Conservation (phyloP, 2,888 invertebrate genomes). For the Spisula solida region DNA sequence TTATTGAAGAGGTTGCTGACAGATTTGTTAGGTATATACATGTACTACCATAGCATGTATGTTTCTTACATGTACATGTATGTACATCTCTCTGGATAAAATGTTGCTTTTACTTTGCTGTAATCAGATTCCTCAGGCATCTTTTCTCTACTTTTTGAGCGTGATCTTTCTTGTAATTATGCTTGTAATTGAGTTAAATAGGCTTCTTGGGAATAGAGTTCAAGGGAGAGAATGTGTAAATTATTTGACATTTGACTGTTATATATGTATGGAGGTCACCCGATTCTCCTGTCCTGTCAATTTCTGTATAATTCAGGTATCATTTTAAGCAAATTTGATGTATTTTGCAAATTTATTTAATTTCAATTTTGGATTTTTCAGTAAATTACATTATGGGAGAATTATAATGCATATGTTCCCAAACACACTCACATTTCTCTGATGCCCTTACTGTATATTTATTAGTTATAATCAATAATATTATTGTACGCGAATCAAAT, state of each 20-base stretch:
- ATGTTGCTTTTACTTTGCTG: neutral
- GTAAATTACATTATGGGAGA: neutral
- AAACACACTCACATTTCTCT: neutral
- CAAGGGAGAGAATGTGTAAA: conserved; percentile 6
- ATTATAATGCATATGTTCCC: too few relatives aligned
- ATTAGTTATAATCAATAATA: too few relatives aligned
- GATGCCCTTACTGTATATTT: neutral
- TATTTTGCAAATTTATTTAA: neutral
- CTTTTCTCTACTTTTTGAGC: neutral
- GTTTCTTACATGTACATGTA: neutral
- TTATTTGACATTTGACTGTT: neutral
- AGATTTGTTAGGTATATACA: neutral
- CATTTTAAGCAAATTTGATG: neutral
- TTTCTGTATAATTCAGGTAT: neutral
- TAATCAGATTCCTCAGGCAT: neutral
- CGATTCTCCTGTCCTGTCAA: neutral
- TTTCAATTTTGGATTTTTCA: neutral
- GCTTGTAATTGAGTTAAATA: conserved; percentile 18
- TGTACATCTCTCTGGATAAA: neutral
- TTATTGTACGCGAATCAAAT: neutral
- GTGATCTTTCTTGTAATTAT: neutral
- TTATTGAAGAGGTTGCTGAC: neutral
- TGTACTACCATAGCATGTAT: neutral
- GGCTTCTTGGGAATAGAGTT: neutral
- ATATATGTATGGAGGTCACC: neutral